Conservation (phyloP, 2,888 invertebrate genomes). For the Fragum sueziense region DNA sequence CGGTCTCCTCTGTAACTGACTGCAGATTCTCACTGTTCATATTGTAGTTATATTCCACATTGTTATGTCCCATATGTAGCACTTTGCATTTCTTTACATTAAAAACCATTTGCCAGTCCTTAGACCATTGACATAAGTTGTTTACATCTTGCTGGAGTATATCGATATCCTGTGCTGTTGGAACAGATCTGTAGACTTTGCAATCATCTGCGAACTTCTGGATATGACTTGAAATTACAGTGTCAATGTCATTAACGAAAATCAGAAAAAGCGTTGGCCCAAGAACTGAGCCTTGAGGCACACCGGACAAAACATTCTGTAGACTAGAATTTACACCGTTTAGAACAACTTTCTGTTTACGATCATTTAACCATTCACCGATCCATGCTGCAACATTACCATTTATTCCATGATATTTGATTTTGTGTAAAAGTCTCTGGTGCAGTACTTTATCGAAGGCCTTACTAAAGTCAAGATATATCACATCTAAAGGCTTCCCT, state of each 20-base stretch:
- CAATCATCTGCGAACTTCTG: conserved; percentile 17
- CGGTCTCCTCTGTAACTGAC: neutral
- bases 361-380: neutral
- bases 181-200: no score
- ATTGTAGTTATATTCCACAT: neutral
- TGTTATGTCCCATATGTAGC: no score
- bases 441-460: no score
- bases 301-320: neutral
- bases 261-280: neutral
- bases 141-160: conserved; percentile 6
- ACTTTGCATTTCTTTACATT: neutral
- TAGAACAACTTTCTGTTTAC: no score
- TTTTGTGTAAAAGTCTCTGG: no score
- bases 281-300: conserved; percentile 8
- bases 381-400: neutral
- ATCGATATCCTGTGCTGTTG: no score
- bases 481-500: no score
- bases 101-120: conserved; percentile 16
- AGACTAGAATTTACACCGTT: no score
- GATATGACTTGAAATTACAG: conserved; percentile 1
- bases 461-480: no score
- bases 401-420: neutral
- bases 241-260: neutral
- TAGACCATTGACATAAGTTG: conserved; percentile 15
- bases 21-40: neutral